Evolutionary conservation across 2,113 vertebrate genomes (phyloP), one percentile per base, ranked within the genome.

Genomic region (Pandion haliaetus): DNA sequence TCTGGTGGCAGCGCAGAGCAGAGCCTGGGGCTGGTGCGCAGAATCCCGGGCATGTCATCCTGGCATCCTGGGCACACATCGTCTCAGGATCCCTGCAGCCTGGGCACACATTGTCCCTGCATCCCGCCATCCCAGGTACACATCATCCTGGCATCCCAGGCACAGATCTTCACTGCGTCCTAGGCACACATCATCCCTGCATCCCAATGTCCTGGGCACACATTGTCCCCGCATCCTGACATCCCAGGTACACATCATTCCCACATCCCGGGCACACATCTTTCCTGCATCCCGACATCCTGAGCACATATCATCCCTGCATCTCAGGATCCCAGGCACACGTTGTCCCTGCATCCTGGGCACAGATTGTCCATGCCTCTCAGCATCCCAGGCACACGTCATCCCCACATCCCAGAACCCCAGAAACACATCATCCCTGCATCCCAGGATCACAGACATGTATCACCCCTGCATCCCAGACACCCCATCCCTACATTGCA

Each of bases 401-500:
- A 12, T 29, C 59, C 59, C 24, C 3, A 13, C 57, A n/a, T 58
- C 57, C 20, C 34, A 2, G 23, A 5, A n/a, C 34, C 42, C 32
- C 5, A 3, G 32, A 15, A 5, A 38, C 32, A 3, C 6, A 3
- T 9, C 4, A 3, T 32, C 18, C 21, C 70, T 2, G 8, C 12
- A 26, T 32, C 40, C 42, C 20, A 34, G 28, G 16, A 17, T 11
- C 21, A 6, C 44, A 25, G 62, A 20, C 32, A 23, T 0, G 4
- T 32, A 8, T 19, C 38, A 13, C 7, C 38, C 15, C 40, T 8
- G 23, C 12, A 18, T 10, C 59, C 61, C 40, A 3, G 16, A 17
- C 18, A 42, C 6, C 28, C 6, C 55, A 8, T 17, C 66, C 50
- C 81, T 24, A 5, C 72, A 11, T 54, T 25, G 52, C 6, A 1